A percentile compares a stretch with the other conserved stretches of the same genome.
These are phyloP conservation scores for Elysia crispata DNA, from an alignment of 2,888 invertebrate genomes.

Conservation along the genomic window DNA sequence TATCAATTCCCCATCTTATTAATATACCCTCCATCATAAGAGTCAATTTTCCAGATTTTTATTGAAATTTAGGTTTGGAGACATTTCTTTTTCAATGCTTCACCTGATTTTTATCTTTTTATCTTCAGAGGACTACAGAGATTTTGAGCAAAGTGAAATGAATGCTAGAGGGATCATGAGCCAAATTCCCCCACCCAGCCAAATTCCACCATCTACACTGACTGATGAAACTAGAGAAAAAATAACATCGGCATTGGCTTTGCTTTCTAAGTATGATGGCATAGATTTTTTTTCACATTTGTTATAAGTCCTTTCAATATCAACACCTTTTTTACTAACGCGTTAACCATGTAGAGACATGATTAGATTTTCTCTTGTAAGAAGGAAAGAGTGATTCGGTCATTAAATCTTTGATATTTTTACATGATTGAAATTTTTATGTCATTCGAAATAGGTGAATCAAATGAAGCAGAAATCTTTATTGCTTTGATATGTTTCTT, in stretches of 20 bases:
- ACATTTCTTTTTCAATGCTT: no score
- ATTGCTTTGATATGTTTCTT: neutral
- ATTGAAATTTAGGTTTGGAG: no score
- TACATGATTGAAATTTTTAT: neutral
- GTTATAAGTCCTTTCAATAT: no score
- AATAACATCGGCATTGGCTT: conserved; percentile 51
- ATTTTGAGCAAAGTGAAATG: conserved; percentile 83
- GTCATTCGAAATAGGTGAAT: neutral
- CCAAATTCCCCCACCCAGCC: conserved; percentile 67
- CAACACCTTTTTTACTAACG: no score
- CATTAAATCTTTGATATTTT: no score
- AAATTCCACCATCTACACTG: conserved; percentile 60
- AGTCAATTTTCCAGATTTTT: no score
- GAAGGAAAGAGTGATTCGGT: no score
- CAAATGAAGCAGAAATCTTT: neutral
- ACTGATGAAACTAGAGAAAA: conserved; percentile 62
- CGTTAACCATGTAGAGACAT: no score
- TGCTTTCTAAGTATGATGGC: conserved; percentile 41
- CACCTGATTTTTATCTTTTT: neutral
- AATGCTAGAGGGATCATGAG: conserved; percentile 70
- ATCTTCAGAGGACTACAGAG: conserved; percentile 80
- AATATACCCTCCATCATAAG: no score
- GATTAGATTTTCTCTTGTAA: no score
- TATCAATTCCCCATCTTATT: no score
- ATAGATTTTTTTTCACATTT: no score